phyloP scores from a whole-genome alignment of 2,113 vertebrate genomes.

The Ptilonorhynchus violaceus region DNA sequence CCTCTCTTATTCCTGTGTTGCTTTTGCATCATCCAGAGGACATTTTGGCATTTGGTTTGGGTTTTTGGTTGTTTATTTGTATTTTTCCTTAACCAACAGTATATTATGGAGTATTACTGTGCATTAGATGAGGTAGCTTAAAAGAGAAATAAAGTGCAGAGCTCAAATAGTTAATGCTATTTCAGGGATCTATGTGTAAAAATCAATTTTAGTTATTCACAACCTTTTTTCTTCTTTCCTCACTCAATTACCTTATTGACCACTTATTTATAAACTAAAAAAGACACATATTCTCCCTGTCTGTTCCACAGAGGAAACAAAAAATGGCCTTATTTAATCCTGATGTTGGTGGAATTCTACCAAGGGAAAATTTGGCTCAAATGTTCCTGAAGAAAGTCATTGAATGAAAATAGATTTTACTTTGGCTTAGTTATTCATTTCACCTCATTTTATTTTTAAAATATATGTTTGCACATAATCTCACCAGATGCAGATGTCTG shows the following conservation, averaged over 20 bases:
- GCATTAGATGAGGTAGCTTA: background rate
- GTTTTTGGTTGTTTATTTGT: background rate
- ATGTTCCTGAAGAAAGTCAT: background rate
- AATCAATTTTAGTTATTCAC: conserved; percentile 64
- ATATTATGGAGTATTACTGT: background rate
- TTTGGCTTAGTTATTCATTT: background rate
- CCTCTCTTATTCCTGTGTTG: background rate
- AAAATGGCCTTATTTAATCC: background rate
- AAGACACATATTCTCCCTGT: background rate
- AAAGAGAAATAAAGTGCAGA: background rate
- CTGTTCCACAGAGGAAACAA: background rate
- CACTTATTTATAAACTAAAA: conserved; percentile 45
- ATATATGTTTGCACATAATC: background rate
- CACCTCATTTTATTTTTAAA: background rate
- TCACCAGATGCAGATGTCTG: background rate
- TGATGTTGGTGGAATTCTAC: background rate
- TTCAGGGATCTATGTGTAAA: conserved; percentile 13
- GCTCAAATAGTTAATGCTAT: conserved; percentile 20
- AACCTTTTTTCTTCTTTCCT: conserved; percentile 51
- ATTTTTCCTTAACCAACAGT: background rate
- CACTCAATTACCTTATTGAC: conserved; percentile 72
- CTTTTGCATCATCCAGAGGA: background rate
- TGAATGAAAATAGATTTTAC: background rate
- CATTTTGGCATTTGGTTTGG: fast-evolving
- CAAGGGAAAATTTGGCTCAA: background rate